Base-by-base conservation (phyloP, 2,888 invertebrate species). In the Gryllus longicercus region DNA sequence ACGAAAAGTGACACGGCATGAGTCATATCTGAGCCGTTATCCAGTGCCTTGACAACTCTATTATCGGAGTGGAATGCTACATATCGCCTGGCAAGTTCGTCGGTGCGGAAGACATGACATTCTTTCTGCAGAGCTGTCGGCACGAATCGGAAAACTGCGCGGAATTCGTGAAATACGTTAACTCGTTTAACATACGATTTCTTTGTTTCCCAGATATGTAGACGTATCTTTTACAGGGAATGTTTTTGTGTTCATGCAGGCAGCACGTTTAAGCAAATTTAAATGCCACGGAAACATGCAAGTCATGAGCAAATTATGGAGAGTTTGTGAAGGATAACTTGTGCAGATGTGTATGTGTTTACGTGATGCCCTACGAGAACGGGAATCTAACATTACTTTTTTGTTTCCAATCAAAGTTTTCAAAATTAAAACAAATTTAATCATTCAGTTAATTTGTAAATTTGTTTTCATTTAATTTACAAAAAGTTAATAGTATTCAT, bases 201-300 rank as follows among this genome's bases (percentile, higher is more conserved):
- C 63, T 63, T 14, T 63, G 63, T 63, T 63, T 63, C 16, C n/a
- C 5, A 14, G 63, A 63, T 63, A 63, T 63, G 63, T 63, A 63
- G n/a, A 63, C 63, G 63, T 63, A 63, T 63, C 63, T 63, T 63
- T 18, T 18, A 63, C 63, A n/a, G 63, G 4, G n/a, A 18, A n/a
- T 63, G 63, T 63, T 63, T 63, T 63, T 63, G 14, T 63, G 63
- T 63, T 63, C 63, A n/a, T 63, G 63, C 63, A 18, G 63, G 63
- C 63, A 63, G 63, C n/a, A n/a, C 63, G 16, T 63, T 63, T 63
- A 63, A 63, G 63, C 14, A n/a, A 63, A 18, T 63, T 63, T n/a
- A 12, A 63, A 63, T 63, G 63, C 63, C 16, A n/a, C 63, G 63
- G 63, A 63, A 63, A 63, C 63, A 63, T 63, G 63, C 63, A 63